Conservation (phyloP, 2,888 invertebrate species). For the Phragmatobia fuliginosa region DNA sequence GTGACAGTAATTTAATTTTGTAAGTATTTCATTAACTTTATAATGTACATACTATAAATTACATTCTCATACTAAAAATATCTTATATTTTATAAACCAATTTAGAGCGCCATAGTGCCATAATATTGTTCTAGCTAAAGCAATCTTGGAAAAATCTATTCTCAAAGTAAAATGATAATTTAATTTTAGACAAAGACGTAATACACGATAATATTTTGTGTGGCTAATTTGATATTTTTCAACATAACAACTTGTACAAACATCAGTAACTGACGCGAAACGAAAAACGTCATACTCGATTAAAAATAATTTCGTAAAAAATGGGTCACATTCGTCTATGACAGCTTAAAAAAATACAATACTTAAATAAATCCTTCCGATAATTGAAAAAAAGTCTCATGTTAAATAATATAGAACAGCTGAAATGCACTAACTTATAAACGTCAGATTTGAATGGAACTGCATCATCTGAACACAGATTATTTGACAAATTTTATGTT, state of each 20-base stretch:
- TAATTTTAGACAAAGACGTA: neutral
- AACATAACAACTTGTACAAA: neutral
- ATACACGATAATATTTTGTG: neutral
- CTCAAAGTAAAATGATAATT: neutral
- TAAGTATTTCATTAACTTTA: neutral
- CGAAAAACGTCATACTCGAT: neutral
- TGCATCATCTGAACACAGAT: conserved; percentile 43
- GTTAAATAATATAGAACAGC: conserved; percentile 25
- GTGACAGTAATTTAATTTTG: too few relatives aligned
- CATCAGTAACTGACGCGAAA: conserved; percentile 1
- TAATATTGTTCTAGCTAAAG: too few relatives aligned
- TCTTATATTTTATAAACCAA: too few relatives aligned
- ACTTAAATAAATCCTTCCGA: neutral
- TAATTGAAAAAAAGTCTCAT: conserved; percentile 20
- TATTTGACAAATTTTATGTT: conserved; percentile 46
- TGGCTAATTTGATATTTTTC: neutral
- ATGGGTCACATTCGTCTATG: neutral
- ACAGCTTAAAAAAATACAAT: conserved; percentile 2
- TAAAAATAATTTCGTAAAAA: neutral
- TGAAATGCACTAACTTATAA: conserved; percentile 38
- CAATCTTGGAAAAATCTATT: neutral
- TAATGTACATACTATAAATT: neutral
- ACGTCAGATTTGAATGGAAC: conserved; percentile 35
- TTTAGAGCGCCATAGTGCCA: too few relatives aligned
- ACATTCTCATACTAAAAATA: too few relatives aligned